Conservation (phyloP, 1,140 invertebrate genomes). For the Hyles euphorbiae region DNA sequence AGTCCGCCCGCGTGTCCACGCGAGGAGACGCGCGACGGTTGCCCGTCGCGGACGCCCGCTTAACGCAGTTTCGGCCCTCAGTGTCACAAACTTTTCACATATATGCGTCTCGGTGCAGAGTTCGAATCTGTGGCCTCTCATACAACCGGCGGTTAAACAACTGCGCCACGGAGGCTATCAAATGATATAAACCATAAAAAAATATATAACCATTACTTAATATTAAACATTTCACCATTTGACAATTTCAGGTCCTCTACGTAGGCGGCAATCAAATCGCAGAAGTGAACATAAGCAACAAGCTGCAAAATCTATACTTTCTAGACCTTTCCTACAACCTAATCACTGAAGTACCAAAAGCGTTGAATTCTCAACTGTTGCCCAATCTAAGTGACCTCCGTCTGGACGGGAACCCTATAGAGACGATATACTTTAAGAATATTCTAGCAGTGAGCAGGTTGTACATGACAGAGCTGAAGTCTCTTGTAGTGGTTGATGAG, state of each 20-base stretch:
- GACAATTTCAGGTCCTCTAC: slow-evolving; percentile 53
- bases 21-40: no score
- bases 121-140: no score
- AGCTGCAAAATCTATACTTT: slow-evolving; percentile 51
- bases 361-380: slow-evolving; percentile 48
- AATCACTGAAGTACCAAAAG: slow-evolving; percentile 53
- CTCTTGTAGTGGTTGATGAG: slow-evolving; percentile 47
- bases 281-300: slow-evolving; percentile 49
- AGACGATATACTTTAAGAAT: slow-evolving; percentile 64
- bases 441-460: slow-evolving; percentile 58
- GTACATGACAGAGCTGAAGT: slow-evolving; percentile 58
- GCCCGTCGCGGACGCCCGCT: no score
- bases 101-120: no score
- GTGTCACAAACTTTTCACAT: no score
- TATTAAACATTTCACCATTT: no score
- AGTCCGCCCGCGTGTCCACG: no score
- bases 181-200: no score
- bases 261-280: slow-evolving; percentile 65
- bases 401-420: slow-evolving; percentile 67
- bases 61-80: no score
- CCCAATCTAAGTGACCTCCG: slow-evolving; percentile 59
- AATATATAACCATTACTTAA: no score
- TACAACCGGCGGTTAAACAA: no score
- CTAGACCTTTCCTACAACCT: slow-evolving; percentile 67
- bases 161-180: no score